Base-by-base conservation (phyloP, 2,888 invertebrate species). In the Mythimna pallens region DNA sequence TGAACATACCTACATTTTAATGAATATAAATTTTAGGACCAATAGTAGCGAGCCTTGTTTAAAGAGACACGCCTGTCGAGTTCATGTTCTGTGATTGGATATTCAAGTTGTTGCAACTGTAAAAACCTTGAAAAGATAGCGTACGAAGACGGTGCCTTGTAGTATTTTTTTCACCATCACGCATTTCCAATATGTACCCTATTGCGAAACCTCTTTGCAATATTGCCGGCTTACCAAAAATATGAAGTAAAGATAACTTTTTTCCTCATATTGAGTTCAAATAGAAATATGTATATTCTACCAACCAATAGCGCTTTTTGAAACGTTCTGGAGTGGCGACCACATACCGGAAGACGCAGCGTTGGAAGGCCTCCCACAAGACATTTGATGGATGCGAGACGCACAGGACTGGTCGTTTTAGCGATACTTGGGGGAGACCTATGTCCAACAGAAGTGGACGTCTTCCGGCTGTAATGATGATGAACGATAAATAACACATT, bases 201-300 rank as follows among this genome's bases (percentile, higher is more conserved):
- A 62, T 65, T 52, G 14, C 34, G 4, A 72, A 55, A 72, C 54
- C 54, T 68, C 30, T 22, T 52, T 25, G 52, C 64, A 78, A 72
- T 65, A 65, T 73, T 40, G 34, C 25, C 52, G 36, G 72, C 50
- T 78, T 78, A 43, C 17, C 30, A 30, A 10, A 71, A 64, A 61
- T 54, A 77, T 54, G 36, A 20, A 59, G 58, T 50, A 47, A 20
- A 34, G 54, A 17, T 20, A 58, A 34, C 55, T 65, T 47, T 43
- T 59, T 59, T 17, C 36, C 20, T 40, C 54, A 63, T 64, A 68
- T 50, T 65, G 55, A 59, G 17, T 22, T 61, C 50, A 36, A 47
- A 58, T 8, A 30, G 9, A 43, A 43, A 22, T 30, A 14, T 55
- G 20, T 36, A 36, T 30, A 47, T 40, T 54, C 20, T 22, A 2